phyloP scores from a whole-genome alignment of 2,113 vertebrate species.

The Plestiodon gilberti region DNA sequence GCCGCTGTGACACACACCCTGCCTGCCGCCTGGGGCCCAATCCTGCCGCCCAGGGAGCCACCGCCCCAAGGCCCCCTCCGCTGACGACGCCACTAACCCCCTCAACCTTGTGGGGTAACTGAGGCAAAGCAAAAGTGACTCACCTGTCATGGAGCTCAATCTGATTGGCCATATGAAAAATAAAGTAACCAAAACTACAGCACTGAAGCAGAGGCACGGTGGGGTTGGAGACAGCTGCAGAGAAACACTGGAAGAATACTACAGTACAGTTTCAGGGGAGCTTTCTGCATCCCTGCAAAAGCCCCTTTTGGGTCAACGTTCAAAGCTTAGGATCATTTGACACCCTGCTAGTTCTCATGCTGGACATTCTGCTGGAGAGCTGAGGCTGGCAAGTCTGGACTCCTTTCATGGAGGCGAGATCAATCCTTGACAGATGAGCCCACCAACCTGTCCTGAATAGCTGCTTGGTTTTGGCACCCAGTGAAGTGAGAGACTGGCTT shows the following conservation, averaged over 20 bases:
- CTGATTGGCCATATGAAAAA: background rate
- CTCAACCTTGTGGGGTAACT: no score
- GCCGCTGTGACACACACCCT: no score
- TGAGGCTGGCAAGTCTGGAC: no score
- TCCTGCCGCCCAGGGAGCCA: no score
- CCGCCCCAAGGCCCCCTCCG: no score
- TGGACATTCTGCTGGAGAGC: background rate
- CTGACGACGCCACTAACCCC: no score
- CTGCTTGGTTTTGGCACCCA: background rate
- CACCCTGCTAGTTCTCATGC: background rate
- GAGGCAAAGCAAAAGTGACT: no score
- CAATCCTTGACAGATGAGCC: background rate
- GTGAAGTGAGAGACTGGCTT: background rate
- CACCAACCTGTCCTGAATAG: background rate
- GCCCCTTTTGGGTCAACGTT: no score
- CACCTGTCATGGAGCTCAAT: no score
- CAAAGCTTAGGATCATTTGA: no score
- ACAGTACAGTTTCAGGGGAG: background rate
- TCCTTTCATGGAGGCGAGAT: background rate
- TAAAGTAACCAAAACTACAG: background rate
- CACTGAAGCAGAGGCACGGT: background rate
- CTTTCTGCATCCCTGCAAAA: no score
- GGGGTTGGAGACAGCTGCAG: background rate
- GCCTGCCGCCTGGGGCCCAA: no score
- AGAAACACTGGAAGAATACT: background rate